phyloP scores from a whole-genome alignment of 2,797 vertebrate genomes.

The Oryzias dopingdopingensis region DNA sequence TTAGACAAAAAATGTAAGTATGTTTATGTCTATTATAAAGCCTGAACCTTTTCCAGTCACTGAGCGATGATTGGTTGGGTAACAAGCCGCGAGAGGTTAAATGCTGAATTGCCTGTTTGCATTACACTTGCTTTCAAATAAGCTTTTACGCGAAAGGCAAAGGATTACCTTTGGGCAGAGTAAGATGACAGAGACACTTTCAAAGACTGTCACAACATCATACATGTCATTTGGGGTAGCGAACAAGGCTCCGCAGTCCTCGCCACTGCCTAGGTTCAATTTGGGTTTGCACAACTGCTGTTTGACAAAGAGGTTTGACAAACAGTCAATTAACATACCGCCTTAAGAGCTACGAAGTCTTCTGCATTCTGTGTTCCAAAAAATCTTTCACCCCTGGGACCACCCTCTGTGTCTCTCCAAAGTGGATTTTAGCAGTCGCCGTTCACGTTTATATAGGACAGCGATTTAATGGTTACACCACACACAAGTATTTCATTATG shows the following conservation, averaged over 20 bases:
- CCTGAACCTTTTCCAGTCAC: too few species aligned
- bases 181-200: background rate
- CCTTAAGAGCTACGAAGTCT: constrained; percentile 15
- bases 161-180: too few species aligned
- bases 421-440: constrained; percentile 31
- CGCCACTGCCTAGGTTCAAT: background rate
- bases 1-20: too few species aligned
- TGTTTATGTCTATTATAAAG: too few species aligned
- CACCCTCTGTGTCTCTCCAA: constrained; percentile 23
- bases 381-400: constrained; percentile 47
- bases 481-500: constrained; percentile 37
- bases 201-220: too few species aligned
- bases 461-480: constrained; percentile 36
- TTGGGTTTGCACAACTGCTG: constrained; percentile 6
- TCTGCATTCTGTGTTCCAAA: constrained; percentile 34
- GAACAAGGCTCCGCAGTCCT: background rate
- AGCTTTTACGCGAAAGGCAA: too few species aligned
- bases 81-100: too few species aligned
- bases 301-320: constrained; percentile 10
- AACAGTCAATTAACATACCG: constrained; percentile 31
- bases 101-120: too few species aligned
- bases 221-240: background rate
- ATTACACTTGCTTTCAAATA: too few species aligned
- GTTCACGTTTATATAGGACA: constrained; percentile 50
- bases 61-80: too few species aligned